Percentiles rank a stretch among this genome's conserved stretches.
phyloP scores from a whole-genome alignment of 2,113 vertebrate species.

The Fukomys damarensis region DNA sequence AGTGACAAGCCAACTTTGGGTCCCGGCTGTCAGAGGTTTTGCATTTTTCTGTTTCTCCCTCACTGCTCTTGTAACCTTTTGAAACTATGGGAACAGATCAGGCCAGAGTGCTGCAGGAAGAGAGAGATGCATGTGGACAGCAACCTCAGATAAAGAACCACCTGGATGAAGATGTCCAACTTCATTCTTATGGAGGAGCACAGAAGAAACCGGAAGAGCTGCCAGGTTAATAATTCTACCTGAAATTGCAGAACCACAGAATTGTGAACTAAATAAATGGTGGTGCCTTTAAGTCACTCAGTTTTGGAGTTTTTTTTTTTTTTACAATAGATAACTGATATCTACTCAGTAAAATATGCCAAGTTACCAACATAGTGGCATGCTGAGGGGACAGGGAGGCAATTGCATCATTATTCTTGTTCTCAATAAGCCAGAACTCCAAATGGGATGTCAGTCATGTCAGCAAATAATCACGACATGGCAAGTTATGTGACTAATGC shows the following conservation, averaged over 20 bases:
- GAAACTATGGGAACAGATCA: neutral
- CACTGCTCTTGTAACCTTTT: rapidly evolving
- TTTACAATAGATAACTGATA: constrained; percentile 6
- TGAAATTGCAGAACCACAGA: neutral
- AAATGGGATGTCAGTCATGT: neutral
- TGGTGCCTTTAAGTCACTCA: constrained; percentile 16
- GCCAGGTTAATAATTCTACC: neutral
- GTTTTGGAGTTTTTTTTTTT: neutral
- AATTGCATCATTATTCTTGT: neutral
- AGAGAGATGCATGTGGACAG: neutral
- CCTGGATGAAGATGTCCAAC: neutral
- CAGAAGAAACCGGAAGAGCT: neutral
- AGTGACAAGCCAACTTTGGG: neutral
- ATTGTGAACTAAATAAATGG: neutral
- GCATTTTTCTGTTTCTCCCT: neutral
- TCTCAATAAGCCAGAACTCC: neutral
- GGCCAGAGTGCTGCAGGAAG: neutral
- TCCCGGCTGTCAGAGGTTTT: neutral
- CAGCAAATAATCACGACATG: neutral
- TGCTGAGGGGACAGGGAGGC: neutral
- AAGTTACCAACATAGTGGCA: neutral
- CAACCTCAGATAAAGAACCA: neutral
- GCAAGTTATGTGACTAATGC: neutral
- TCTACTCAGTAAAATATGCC: neutral
- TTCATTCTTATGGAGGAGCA: neutral